These are phyloP conservation scores for Barypeithes pellucidus DNA, from an alignment of 2,888 invertebrate species.

Conservation along the genomic window DNA sequence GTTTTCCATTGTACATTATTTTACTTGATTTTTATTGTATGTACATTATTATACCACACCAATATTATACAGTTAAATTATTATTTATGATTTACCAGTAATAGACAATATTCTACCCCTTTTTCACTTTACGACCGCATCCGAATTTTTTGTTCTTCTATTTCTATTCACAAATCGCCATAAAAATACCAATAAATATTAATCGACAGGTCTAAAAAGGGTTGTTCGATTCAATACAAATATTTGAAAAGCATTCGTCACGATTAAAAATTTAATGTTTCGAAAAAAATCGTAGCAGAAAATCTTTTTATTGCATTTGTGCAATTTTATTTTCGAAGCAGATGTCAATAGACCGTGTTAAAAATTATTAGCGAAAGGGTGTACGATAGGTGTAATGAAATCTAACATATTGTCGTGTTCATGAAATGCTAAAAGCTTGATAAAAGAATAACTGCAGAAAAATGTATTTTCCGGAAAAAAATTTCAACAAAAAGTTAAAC, in stretches of 20 bases:
- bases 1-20: too few species aligned
- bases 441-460: too few species aligned
- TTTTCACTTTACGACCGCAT: conserved; percentile 8
- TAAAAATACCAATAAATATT: conserved; percentile 59
- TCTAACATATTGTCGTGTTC: neutral
- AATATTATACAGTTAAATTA: neutral
- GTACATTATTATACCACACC: too few species aligned
- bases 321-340: conserved; percentile 42
- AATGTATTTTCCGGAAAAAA: too few species aligned
- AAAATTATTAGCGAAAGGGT: neutral
- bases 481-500: too few species aligned
- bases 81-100: conserved; percentile 3
- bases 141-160: conserved; percentile 6
- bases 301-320: conserved; percentile 53
- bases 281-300: conserved; percentile 59
- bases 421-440: neutral
- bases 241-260: conserved; percentile 62
- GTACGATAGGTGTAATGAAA: neutral
- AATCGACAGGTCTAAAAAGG: conserved; percentile 60
- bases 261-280: conserved; percentile 62
- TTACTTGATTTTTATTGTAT: too few species aligned
- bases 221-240: conserved; percentile 59
- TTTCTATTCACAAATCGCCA: conserved; percentile 22
- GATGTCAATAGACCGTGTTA: conserved; percentile 41
- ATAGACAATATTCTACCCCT: conserved; percentile 11